phyloP scores from a whole-genome alignment of 2,113 vertebrate species.

The Corythoichthys intestinalis region DNA sequence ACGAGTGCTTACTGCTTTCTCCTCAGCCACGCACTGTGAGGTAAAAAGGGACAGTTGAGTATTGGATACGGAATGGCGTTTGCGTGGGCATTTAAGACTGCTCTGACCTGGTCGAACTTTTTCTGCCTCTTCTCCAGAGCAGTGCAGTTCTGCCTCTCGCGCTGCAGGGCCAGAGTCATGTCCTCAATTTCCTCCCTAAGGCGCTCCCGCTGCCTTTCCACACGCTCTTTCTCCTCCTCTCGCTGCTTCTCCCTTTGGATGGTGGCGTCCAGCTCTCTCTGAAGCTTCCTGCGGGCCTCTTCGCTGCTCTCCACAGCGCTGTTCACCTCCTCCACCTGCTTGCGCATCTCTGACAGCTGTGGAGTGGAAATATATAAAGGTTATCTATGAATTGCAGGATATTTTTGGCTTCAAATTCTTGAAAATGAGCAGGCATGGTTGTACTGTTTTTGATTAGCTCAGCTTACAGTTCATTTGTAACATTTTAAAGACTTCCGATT shows the following conservation, averaged over 20 bases:
- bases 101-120: slow-evolving; percentile 87
- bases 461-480: too few species aligned
- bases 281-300: slow-evolving; percentile 78
- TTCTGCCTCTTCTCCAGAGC: slow-evolving; percentile 87
- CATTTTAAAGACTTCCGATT: too few species aligned
- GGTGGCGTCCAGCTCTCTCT: slow-evolving; percentile 78
- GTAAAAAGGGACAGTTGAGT: neutral
- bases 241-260: slow-evolving; percentile 75
- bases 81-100: too few species aligned
- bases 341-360: slow-evolving; percentile 80
- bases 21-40: slow-evolving; percentile 82
- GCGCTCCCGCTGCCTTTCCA: slow-evolving; percentile 78
- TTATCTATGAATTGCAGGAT: too few species aligned
- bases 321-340: slow-evolving; percentile 82
- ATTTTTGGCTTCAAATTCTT: too few species aligned
- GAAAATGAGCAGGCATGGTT: too few species aligned
- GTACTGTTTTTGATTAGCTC: too few species aligned
- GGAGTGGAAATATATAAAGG: neutral
- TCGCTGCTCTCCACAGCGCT: slow-evolving; percentile 75
- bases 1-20: slow-evolving; percentile 80
- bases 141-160: slow-evolving; percentile 82
- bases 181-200: slow-evolving; percentile 88
- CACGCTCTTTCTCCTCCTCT: slow-evolving; percentile 79
- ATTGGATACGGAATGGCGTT: neutral
- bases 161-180: slow-evolving; percentile 80